Conservation (phyloP, 1,140 invertebrate genomes). For the Copidosoma floridanum region DNA sequence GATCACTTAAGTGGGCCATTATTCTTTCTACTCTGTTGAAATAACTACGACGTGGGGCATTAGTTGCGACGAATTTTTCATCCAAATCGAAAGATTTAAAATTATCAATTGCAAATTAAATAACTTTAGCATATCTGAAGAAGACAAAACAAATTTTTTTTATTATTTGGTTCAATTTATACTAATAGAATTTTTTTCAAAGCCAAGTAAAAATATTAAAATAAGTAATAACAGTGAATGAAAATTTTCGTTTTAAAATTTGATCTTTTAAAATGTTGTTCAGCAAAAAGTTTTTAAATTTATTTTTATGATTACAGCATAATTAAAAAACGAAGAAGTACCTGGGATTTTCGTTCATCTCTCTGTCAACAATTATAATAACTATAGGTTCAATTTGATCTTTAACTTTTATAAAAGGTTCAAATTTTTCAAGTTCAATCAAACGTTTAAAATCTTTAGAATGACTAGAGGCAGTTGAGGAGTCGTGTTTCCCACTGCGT, state of each 20-base stretch:
- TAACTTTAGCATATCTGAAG: slow-evolving; percentile 35
- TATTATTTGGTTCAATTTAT: background rate
- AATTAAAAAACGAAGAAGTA: slow-evolving; percentile 13
- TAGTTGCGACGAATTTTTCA: slow-evolving; percentile 47
- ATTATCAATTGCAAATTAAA: slow-evolving; percentile 37
- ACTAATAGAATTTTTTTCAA: background rate
- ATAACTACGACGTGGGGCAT: slow-evolving; percentile 38
- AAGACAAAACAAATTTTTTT: no score
- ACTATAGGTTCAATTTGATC: slow-evolving; percentile 45
- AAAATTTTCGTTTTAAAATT: no score
- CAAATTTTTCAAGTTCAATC: slow-evolving; percentile 34
- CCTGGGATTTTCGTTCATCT: background rate
- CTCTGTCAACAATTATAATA: slow-evolving; percentile 30
- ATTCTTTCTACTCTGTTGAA: slow-evolving; percentile 35
- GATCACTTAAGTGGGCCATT: slow-evolving; percentile 47
- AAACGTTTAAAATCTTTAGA: slow-evolving; percentile 41
- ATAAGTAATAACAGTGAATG: background rate
- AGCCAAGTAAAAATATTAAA: background rate
- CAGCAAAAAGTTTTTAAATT: no score
- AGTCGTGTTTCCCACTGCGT: slow-evolving; percentile 40
- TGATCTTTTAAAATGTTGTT: no score
- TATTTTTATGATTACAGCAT: background rate
- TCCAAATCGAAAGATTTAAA: slow-evolving; percentile 47
- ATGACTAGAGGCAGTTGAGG: slow-evolving; percentile 42
- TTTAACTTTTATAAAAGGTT: slow-evolving; percentile 31